Conservation (phyloP, 1,140 invertebrate genomes). For the Catajapyx aquilonaris region DNA sequence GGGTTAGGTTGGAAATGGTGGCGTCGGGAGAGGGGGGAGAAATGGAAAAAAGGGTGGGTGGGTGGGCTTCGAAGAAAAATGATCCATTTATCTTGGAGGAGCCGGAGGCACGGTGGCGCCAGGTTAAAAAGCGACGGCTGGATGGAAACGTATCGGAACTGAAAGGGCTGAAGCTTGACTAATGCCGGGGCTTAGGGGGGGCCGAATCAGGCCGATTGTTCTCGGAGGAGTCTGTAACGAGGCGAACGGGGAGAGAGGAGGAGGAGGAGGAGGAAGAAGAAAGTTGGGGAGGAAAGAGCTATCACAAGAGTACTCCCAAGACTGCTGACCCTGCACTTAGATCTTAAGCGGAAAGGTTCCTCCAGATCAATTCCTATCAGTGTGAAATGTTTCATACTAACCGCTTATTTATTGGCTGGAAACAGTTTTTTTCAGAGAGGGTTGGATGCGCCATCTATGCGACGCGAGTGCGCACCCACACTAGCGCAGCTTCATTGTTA, state of each 20-base stretch:
- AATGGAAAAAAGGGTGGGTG: slow-evolving; percentile 4
- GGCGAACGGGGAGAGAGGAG: background rate
- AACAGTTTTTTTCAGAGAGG: too few relatives aligned
- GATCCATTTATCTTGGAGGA: slow-evolving; percentile 5
- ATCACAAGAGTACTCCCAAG: too few relatives aligned
- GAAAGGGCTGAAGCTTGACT: background rate
- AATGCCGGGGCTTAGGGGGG: background rate
- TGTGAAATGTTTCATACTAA: too few relatives aligned
- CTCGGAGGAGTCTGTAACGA: too few relatives aligned
- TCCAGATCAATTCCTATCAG: too few relatives aligned
- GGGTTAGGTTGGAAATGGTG: background rate
- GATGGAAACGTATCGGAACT: slow-evolving; percentile 1
- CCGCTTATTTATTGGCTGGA: too few relatives aligned
- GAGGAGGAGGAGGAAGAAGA: background rate
- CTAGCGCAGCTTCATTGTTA: too few relatives aligned
- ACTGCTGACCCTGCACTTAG: too few relatives aligned
- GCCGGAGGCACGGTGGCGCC: background rate
- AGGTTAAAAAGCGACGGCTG: background rate
- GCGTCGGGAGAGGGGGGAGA: slow-evolving; percentile 4
- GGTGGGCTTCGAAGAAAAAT: slow-evolving; percentile 6
- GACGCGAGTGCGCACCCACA: too few relatives aligned
- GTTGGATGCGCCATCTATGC: too few relatives aligned
- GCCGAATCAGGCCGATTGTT: background rate
- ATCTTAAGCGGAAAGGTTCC: too few relatives aligned
- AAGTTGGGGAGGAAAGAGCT: too few relatives aligned